Evolutionary conservation across 2,113 vertebrate genomes (phyloP), one percentile per base, ranked within the genome.

Genomic region (Dipodomys merriami): DNA sequence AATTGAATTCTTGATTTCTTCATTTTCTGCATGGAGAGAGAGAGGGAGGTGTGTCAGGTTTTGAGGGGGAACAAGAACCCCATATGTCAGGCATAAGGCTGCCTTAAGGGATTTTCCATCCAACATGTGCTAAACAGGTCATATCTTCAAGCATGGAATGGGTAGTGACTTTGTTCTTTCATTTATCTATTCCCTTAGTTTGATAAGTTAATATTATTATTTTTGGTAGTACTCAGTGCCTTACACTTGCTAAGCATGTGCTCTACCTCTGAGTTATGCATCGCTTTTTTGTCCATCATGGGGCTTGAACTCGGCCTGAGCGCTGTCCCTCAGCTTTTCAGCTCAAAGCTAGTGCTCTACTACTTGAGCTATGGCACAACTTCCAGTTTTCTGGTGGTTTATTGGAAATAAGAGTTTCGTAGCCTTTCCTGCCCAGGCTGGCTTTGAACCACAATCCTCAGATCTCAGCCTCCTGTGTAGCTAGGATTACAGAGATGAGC

Each of bases 11-110:
- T 74, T 0, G 16, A 5, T 6, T 9, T 86, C 89, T 6, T 86
- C 53, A 0, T 46, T 9, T 5, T 97, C 97, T 97, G 87, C 22
- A 9, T 19, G 27, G 6, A 46, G n/a, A 83, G 25, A 11, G 22
- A 10, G 13, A 68, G 39, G 5, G 73, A 13, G 11, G 25, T 0
- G 5, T n/a, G 15, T 22, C 18, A 62, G 53, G n/a, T 1, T 29
- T 15, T 7, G 30, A 20, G 57, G n/a, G 23, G n/a, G 23, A 3
- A 10, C 39, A 27, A 16, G 81, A n/a, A 33, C 7, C 15, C 39
- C 6, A 0, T 0, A 15, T 49, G 49, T 49, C 49, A 49, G 49
- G 10, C 6, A 25, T 22, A 64, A 60, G 25, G 25, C 19, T 6
- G 46, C 1, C 30, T 3, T 20, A 53, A 18, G 18, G 57, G 1